Evolutionary conservation across 35 echinoderm and acorn worm species (phyloP), one percentile per base, ranked within the genome.

Genomic region (Hemicentrotus pulcherrimus): DNA sequence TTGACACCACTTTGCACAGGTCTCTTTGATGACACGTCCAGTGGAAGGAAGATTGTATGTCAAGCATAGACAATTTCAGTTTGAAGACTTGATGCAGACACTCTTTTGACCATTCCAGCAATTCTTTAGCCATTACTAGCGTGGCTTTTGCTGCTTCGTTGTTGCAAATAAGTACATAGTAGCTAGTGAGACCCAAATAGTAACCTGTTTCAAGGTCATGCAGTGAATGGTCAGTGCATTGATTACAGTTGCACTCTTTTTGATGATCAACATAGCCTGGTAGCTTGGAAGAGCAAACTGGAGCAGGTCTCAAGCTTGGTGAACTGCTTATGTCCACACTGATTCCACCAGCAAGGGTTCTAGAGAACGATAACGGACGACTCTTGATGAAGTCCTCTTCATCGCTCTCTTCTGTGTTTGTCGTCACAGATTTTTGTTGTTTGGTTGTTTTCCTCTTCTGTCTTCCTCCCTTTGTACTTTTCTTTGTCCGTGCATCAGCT

Each of bases 371-470:
- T 6, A 95, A 91, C 31, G 86, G 86, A 33, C 94, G 24, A 31
- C 45, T 90, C 14, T 46, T 52, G 46, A 95, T 95, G 86, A 95
- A 95, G 31, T 95, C 61, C 12, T 95, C 94, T 61, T 95, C 94
- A 95, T 95, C 94, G 45, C 88, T 90, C 9, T 87, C 86, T 46
- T 58, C 86, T 58, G 45, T 58, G 30, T 93, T 58, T 48, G 47
- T 12, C 30, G 47, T 12, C 30, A 50, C n/a, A 31, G 91, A 10
- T 58, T 93, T 85, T 33, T 85, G 31, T 31, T 31, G 2, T 31
- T 47, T 93, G 46, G 45, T 93, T 47, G 24, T 47, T 48, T 93
- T 93, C 48, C 48, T 93, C 31, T 47, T 86, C 47, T n/a, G 30
- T 86, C 94, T 85, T 47, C 86, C 94, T 22, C 70, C 24, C 47